Base-by-base conservation (phyloP, 2,888 invertebrate species). In the Ennomos erosarius region DNA sequence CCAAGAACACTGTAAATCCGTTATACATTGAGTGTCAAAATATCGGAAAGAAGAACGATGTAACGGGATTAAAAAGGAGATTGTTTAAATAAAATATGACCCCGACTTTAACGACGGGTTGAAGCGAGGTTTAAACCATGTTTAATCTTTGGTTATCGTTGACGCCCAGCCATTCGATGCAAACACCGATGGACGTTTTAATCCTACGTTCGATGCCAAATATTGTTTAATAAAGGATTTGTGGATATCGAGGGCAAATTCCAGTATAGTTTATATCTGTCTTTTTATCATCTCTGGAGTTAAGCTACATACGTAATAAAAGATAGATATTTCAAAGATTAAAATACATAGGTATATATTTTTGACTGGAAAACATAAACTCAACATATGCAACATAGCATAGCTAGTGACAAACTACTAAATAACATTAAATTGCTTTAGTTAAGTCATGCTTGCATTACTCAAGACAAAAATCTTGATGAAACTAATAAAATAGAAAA, bases 141-240 rank as follows among this genome's bases (percentile, higher is more conserved):
- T 79, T 82, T 84, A 87, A 88, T 87, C 85, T 86, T 78, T 83
- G 81, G 84, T 88, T 90, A 90, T 90, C 90, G 84, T 76, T 81
- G 81, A 74, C 74, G 71, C 78, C 74, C 89, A 89, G 86, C 76
- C 83, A 76, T 74, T 78, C 77, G 82, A 80, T 70, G 69, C 80
- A 35, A 60, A 59, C 81, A 78, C 74, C 84, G 79, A 84, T 81
- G 80, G 88, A 88, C 85, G 81, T 69, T 74, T 79, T 88, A 87
- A 88, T 82, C 86, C 82, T 74, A 73, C 68, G 72, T 73, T 69
- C 78, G 78, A 77, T 76, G 75, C 75, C 76, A 67, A 67, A 69
- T 67, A 69, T 65, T 67, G 65, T 65, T 68, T 67, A 55, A 55
- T 62, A 58, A 55, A 51, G 62, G 57, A 58, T 58, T 62, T 55